Evolutionary conservation across 2,888 invertebrate genomes (phyloP), one percentile per base, ranked within the genome.

Genomic region (Dolomedes plantarius): DNA sequence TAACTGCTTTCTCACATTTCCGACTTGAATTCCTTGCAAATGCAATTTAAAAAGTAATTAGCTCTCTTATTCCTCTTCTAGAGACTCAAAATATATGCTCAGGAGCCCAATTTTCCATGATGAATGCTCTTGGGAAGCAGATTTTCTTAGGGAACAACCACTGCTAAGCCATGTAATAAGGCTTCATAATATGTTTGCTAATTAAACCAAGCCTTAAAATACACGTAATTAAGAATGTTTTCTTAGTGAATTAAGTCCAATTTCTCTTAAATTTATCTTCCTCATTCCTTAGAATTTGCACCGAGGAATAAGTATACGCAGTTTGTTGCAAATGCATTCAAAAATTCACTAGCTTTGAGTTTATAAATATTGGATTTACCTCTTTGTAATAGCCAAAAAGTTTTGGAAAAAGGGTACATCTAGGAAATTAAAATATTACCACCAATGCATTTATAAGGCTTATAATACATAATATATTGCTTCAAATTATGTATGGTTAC

Each of bases 21-120:
- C 46, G 46, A 46, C 46, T 46, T 46, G 11, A 2, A 46, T 16
- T 46, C 1, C 46, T 46, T 46, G 46, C 7, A 46, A 46, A 46
- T 13, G 46, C 46, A 46, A 46, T 46, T 46, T 46, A 46, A 46
- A 46, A 46, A 46, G 46, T 16, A 46, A 46, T 46, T 46, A 46
- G 7, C 46, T 46, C 46, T 46, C 46, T 46, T 46, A 46, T 13
- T 46, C 11, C 36, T 36, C 16, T 46, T 6, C 46, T 46, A 16
- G 46, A 11, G 46, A 46, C 5, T 46, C 46, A 46, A 13, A 46
- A 13, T 46, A 16, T 46, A 16, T 46, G 16, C 46, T 46, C 46
- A 2, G 46, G 11, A 6, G 16, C 46, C 46, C 46, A 6, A 2
- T 6, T 46, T 46, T 2, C 11, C 16, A 16, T 46, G 46, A 46